Evolutionary conservation across 1,140 invertebrate species (phyloP).

Genomic region (Pissodes strobi): DNA sequence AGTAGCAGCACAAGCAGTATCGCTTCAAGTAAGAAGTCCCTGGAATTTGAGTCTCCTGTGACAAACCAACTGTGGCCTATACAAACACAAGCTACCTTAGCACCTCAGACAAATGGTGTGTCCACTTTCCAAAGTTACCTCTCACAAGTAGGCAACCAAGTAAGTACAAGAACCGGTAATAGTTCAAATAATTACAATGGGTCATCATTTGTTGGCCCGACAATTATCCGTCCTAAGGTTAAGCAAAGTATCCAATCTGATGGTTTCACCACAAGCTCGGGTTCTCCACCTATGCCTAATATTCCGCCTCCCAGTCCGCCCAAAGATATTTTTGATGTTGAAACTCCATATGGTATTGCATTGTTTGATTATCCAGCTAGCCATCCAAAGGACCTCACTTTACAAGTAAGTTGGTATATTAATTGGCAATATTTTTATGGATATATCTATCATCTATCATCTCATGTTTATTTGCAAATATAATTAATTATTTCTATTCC

Average conservation of each 20-base stretch:
- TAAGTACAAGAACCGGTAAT: background rate
- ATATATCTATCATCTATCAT: too few relatives aligned
- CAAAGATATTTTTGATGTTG: slow-evolving; percentile 55
- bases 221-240: slow-evolving; percentile 50
- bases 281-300: slow-evolving; percentile 76
- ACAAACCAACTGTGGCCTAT: slow-evolving; percentile 36
- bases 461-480: too few relatives aligned
- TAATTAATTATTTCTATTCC: too few relatives aligned
- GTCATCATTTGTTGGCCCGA: slow-evolving; percentile 44
- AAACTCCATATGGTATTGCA: slow-evolving; percentile 68
- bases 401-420: slow-evolving; percentile 71
- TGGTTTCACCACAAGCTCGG: slow-evolving; percentile 24
- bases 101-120: slow-evolving; percentile 1
- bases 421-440: too few relatives aligned
- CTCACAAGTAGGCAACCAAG: background rate
- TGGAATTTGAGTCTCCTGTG: slow-evolving; percentile 45
- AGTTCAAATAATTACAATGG: slow-evolving; percentile 28
- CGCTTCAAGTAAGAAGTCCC: slow-evolving; percentile 54
- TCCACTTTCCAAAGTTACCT: slow-evolving; percentile 25
- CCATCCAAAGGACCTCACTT: slow-evolving; percentile 72
- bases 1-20: slow-evolving; percentile 54
- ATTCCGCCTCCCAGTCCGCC: slow-evolving; percentile 75
- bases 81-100: slow-evolving; percentile 12
- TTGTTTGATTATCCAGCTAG: slow-evolving; percentile 73
- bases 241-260: slow-evolving; percentile 36